These are phyloP conservation scores for Zaprionus kolodkinae DNA, from an alignment of 1,140 invertebrate genomes.

Conservation along the genomic window DNA sequence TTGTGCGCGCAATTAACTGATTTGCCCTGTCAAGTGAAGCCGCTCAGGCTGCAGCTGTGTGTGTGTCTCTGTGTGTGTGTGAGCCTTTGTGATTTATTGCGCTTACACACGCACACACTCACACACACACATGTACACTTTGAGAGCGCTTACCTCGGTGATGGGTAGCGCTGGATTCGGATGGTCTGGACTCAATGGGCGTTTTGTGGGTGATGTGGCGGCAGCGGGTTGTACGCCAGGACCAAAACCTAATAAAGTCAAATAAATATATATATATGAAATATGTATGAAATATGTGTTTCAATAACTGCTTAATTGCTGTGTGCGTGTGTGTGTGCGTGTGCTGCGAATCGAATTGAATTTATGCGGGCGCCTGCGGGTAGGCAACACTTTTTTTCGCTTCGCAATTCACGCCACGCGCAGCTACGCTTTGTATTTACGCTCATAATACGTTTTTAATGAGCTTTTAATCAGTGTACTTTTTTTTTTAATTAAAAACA, in stretches of 20 bases:
- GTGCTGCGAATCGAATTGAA: background rate
- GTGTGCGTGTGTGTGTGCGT: too few species aligned
- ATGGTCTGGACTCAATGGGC: conserved; percentile 86
- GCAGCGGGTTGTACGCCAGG: conserved; percentile 83
- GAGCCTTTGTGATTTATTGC: conserved; percentile 21
- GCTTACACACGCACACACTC: conserved; percentile 5
- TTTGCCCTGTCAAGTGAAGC: conserved; percentile 46
- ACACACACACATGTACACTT: background rate
- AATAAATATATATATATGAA: background rate
- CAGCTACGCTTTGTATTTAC: background rate
- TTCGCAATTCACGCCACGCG: background rate
- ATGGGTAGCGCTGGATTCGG: conserved; percentile 87
- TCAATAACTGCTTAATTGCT: conserved; percentile 12
- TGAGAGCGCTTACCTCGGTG: conserved; percentile 85
- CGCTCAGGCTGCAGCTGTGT: conserved; percentile 30
- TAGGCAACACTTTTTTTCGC: conserved; percentile 26
- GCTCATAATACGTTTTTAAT: conserved; percentile 24
- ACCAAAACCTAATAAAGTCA: conserved; percentile 85
- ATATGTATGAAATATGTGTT: background rate
- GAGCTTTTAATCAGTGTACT: conserved; percentile 17
- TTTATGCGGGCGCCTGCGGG: conserved; percentile 20
- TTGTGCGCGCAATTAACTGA: conserved; percentile 54
- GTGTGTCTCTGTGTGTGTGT: conserved; percentile 37
- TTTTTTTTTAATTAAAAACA: conserved; percentile 13
- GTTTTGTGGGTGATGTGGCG: conserved; percentile 85